Evolutionary conservation across 1,140 invertebrate genomes (phyloP), one percentile per base, ranked within the genome.

Genomic region (Wiebesia pumilae): DNA sequence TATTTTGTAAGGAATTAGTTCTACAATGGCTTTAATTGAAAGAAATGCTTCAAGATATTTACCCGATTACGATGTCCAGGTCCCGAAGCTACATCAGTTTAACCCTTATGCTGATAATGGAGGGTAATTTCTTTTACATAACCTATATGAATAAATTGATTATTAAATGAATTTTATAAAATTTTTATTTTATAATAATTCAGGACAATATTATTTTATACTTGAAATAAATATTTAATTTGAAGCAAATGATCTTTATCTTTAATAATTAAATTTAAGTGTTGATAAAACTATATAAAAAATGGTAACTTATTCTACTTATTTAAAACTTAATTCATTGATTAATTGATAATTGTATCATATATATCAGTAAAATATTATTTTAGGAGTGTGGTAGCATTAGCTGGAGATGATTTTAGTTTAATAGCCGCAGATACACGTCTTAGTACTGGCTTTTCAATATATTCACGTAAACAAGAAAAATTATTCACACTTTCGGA

Each of bases 371-470:
- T 62, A 24, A 62, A 71, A n/a, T 81, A 35, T 75, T 83, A 75
- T 75, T 87, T 93, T 54, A 96, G 97, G 90, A 98, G 96, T 90
- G 95, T 98, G 84, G 96, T 98, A 54, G 99, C 98, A 30, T 97
- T 99, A 89, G 98, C 97, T 89, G 99, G 99, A 69, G 96, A 98
- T 62, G 94, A 94, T 84, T 95, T 92, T 87, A 93, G 92, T 33
- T 89, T 95, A n/a, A 93, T 95, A 87, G 97, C 96, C 30, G 98
- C 98, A 3, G 99, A 99, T 91, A 99, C 98, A 27, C 96, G 99
- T 88, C 95, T 99, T n/a, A 98, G 96, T 92, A 95, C 96, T 87
- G 98, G 98, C 1, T 99, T 97, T 93, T 96, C 96, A 9, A 99
- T 99, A 91, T 96, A 97, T 87, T 97, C 97, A 0, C 95, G 99